Evolutionary conservation across 2,113 vertebrate genomes (phyloP).

Genomic region (Hypomesus transpacificus): DNA sequence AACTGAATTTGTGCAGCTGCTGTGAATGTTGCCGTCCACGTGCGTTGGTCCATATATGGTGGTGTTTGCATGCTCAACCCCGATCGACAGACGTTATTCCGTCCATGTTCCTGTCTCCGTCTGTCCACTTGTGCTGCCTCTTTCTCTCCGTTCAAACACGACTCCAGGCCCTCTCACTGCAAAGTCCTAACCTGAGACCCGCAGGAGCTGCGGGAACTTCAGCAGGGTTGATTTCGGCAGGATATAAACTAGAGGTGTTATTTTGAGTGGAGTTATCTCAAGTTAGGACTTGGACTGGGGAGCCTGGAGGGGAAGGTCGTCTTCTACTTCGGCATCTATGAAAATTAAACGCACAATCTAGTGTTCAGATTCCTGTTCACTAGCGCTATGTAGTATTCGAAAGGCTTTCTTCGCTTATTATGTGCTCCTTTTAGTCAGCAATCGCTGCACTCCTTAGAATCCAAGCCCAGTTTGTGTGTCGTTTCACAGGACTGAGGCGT

Average conservation of each 20-base stretch:
- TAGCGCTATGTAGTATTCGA: slow-evolving; percentile 17
- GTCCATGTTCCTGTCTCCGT: no score
- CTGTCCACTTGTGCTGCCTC: no score
- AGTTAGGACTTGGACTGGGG: slow-evolving; percentile 24
- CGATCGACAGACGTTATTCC: no score
- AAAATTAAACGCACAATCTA: slow-evolving; percentile 47
- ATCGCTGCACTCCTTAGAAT: slow-evolving; percentile 3
- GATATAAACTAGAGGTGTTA: no score
- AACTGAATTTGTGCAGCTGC: no score
- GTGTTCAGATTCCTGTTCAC: slow-evolving; percentile 40
- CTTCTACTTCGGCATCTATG: slow-evolving; percentile 31
- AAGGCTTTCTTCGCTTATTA: slow-evolving; percentile 29
- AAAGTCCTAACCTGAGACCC: not conserved
- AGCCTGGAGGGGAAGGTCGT: slow-evolving; percentile 1
- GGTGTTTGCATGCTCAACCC: no score
- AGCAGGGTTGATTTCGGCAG: no score
- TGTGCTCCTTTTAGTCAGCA: not conserved
- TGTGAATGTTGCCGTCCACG: no score
- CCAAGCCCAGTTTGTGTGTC: slow-evolving; percentile 2
- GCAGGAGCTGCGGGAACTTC: not conserved
- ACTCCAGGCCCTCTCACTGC: no score
- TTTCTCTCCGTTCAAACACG: no score
- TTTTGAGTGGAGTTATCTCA: not conserved
- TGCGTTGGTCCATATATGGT: no score
- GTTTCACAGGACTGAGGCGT: not conserved